phyloP scores from a whole-genome alignment of 2,888 invertebrate species.

The Notodonta dromedarius region DNA sequence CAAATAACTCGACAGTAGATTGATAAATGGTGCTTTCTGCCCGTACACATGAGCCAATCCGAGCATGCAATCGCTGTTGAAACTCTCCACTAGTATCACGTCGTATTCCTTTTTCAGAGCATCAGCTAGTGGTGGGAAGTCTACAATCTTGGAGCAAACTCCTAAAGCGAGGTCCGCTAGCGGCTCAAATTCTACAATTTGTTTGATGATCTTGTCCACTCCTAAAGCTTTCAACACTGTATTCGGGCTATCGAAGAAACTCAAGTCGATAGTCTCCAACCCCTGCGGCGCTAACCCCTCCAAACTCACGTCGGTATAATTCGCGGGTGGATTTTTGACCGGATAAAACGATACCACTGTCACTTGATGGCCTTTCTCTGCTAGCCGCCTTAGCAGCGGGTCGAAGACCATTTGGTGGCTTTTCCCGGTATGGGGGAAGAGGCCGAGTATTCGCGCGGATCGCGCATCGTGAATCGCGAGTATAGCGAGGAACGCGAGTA shows the following conservation, averaged over 20 bases:
- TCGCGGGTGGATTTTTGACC: slow-evolving; percentile 68
- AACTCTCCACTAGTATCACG: slow-evolving; percentile 85
- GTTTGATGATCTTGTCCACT: slow-evolving; percentile 51
- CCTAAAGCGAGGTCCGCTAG: slow-evolving; percentile 60
- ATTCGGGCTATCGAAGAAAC: slow-evolving; percentile 51
- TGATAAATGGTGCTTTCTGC: slow-evolving; percentile 81
- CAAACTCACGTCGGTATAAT: slow-evolving; percentile 73
- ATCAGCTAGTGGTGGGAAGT: slow-evolving; percentile 63
- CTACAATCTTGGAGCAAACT: slow-evolving; percentile 68
- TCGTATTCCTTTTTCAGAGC: slow-evolving; percentile 83
- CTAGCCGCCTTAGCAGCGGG: slow-evolving; percentile 80
- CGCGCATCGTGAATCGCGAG: slow-evolving; percentile 51
- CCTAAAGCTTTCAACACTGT: slow-evolving; percentile 49
- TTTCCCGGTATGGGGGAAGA: slow-evolving; percentile 84
- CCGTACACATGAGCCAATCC: slow-evolving; percentile 83
- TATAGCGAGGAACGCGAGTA: slow-evolving; percentile 42
- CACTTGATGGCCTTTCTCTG: slow-evolving; percentile 84
- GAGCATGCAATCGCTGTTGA: slow-evolving; percentile 86
- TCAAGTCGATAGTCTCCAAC: slow-evolving; percentile 63
- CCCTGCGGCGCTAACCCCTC: slow-evolving; percentile 66
- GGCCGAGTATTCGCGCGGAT: slow-evolving; percentile 80
- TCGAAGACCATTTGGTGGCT: slow-evolving; percentile 87
- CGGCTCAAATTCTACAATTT: slow-evolving; percentile 56
- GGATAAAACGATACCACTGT: slow-evolving; percentile 86
- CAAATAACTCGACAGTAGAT: slow-evolving; percentile 80